These are phyloP conservation scores for Mormyrus proboscirostris DNA, from an alignment of 2,797 vertebrate species.

Conservation along the genomic window DNA sequence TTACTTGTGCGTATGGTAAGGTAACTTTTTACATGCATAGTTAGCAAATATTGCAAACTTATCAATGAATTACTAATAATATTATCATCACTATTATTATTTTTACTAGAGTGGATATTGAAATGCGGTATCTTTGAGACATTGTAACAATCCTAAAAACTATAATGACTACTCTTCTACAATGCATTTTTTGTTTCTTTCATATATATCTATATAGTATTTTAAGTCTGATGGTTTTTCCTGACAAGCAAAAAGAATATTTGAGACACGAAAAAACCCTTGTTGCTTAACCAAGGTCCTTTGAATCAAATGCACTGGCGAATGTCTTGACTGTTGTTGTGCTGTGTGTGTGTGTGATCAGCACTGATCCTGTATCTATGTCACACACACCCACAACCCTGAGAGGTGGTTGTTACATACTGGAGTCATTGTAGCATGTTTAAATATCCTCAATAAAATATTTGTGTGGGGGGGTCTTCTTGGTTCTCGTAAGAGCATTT, in stretches of 20 bases:
- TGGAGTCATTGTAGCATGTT: slow-evolving; percentile 50
- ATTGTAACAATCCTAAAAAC: neutral
- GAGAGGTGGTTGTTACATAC: slow-evolving; percentile 46
- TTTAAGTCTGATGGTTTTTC: neutral
- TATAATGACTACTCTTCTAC: neutral
- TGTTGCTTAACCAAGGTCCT: neutral
- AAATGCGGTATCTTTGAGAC: neutral
- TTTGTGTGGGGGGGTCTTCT: slow-evolving; percentile 52
- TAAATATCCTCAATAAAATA: slow-evolving; percentile 70
- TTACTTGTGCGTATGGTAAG: neutral
- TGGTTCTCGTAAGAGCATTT: slow-evolving; percentile 63
- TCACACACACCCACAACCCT: slow-evolving; percentile 45
- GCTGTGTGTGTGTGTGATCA: neutral
- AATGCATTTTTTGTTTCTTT: neutral
- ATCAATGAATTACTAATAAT: neutral
- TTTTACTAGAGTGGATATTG: neutral
- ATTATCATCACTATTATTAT: neutral
- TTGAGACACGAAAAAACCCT: neutral
- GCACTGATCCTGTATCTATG: slow-evolving; percentile 40
- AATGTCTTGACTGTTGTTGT: neutral
- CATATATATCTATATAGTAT: neutral
- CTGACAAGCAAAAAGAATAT: neutral
- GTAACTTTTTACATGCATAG: neutral
- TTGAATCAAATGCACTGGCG: neutral
- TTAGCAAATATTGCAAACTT: neutral